Evolutionary conservation across 2,888 invertebrate species (phyloP).

Genomic region (Sarcophaga subvicina): DNA sequence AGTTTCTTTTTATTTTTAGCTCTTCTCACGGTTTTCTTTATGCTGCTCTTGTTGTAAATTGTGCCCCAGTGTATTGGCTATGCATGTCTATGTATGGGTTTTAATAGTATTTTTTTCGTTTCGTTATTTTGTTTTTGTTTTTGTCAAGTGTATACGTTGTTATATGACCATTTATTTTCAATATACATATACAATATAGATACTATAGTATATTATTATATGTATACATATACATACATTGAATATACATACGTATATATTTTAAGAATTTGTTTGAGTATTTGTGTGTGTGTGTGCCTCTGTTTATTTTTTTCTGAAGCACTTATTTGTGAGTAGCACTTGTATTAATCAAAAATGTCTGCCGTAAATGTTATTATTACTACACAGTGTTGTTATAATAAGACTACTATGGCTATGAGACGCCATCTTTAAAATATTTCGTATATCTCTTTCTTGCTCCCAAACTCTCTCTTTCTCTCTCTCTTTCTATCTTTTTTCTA

Average conservation of each 20-base stretch:
- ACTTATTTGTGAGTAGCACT: slow-evolving; percentile 63
- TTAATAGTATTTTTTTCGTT: not conserved
- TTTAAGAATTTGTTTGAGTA: not conserved
- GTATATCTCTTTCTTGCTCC: slow-evolving; percentile 70
- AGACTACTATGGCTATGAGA: slow-evolving; percentile 30
- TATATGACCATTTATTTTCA: no score
- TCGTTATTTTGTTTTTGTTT: no score
- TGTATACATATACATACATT: not conserved
- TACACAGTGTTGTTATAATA: slow-evolving; percentile 71
- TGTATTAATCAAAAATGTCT: slow-evolving; percentile 80
- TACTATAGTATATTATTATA: no score
- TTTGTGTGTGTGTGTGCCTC: not conserved
- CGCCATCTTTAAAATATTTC: slow-evolving; percentile 65
- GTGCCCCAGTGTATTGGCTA: not conserved
- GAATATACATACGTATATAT: not conserved
- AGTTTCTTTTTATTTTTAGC: not conserved
- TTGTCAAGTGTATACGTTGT: no score
- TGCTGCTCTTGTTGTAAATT: slow-evolving; percentile 12
- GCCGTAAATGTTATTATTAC: slow-evolving; percentile 80
- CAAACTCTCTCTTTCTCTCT: not conserved
- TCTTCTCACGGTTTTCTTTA: not conserved
- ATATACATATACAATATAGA: slow-evolving; percentile 10
- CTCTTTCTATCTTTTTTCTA: not conserved
- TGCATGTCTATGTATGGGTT: not conserved
- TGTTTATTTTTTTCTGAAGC: not conserved